Percentiles rank a stretch among this genome's conserved stretches.
Evolutionary conservation across 2,113 vertebrate genomes (phyloP).

Genomic region (Gracilinanus agilis): DNA sequence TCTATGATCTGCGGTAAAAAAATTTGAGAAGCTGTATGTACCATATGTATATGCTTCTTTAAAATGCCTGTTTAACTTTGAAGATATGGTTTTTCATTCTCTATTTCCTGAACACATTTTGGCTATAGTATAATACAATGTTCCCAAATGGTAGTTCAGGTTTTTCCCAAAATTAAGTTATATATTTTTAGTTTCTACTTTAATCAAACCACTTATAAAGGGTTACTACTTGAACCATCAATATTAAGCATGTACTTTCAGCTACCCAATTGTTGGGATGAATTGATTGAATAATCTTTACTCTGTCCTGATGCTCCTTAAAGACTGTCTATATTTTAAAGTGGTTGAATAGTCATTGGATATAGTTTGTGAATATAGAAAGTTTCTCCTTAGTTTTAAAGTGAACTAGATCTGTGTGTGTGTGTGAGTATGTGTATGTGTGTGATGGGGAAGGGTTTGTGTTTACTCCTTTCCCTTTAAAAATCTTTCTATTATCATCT

Average conservation of each 20-base stretch:
- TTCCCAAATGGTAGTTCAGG: neutral
- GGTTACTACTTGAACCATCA: neutral
- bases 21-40: constrained; percentile 12
- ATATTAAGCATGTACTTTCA: neutral
- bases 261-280: neutral
- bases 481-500: neutral
- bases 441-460: neutral
- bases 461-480: neutral
- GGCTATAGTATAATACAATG: neutral
- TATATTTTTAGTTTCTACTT: neutral
- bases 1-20: constrained; percentile 7
- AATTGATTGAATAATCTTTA: neutral
- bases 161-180: neutral
- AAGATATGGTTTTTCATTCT: constrained; percentile 42
- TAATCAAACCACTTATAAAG: neutral
- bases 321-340: constrained; percentile 1
- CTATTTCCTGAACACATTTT: constrained; percentile 8
- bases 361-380: neutral
- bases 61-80: constrained; percentile 22
- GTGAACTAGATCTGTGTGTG: neutral
- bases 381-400: constrained; percentile 28
- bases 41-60: neutral
- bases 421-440: no score
- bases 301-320: neutral
- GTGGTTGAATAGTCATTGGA: neutral